Evolutionary conservation across 2,797 vertebrate species (phyloP).

Genomic region (Manis javanica): DNA sequence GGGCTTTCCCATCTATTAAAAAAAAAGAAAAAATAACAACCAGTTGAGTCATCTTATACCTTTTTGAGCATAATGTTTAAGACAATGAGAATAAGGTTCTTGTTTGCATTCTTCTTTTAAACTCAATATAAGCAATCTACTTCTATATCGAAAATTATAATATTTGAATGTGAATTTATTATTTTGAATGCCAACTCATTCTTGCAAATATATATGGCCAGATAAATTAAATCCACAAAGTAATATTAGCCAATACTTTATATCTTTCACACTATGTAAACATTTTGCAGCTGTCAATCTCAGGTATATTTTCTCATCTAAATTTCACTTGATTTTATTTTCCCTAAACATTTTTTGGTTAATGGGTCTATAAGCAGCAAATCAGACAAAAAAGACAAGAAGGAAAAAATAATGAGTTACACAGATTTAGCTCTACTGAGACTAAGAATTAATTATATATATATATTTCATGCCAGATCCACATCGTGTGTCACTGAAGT

Average conservation of each 20-base stretch:
- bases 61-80: slow-evolving; percentile 22
- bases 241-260: neutral
- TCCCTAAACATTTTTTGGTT: slow-evolving; percentile 23
- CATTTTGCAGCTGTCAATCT: neutral
- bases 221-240: neutral
- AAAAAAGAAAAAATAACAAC: neutral
- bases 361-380: neutral
- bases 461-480: neutral
- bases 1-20: slow-evolving; percentile 48
- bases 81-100: slow-evolving; percentile 13
- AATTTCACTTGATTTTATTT: slow-evolving; percentile 46
- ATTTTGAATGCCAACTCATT: neutral
- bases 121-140: neutral
- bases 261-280: neutral
- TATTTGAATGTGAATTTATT: slow-evolving; percentile 20
- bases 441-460: too few species aligned
- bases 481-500: neutral
- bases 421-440: neutral
- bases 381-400: neutral
- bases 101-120: slow-evolving; percentile 17
- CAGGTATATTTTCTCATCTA: slow-evolving; percentile 11
- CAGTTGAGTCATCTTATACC: neutral
- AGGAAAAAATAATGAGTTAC: neutral
- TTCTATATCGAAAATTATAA: neutral
- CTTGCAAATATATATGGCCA: neutral